Evolutionary conservation across 2,113 vertebrate genomes (phyloP).

Genomic region (Aegypius monachus): DNA sequence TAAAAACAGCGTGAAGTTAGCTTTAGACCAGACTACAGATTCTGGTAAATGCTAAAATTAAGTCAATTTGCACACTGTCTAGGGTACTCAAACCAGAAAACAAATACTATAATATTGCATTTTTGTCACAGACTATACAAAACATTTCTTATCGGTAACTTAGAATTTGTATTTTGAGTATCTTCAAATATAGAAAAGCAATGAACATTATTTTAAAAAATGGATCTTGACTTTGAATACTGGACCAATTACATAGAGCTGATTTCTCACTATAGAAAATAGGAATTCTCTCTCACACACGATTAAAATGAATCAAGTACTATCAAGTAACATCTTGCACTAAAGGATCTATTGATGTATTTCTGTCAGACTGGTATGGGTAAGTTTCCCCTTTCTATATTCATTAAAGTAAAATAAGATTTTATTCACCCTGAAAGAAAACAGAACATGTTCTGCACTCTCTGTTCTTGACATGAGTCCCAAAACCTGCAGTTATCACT

Average conservation of each 20-base stretch:
- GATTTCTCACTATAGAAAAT: background rate
- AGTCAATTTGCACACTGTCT: background rate
- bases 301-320: background rate
- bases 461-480: background rate
- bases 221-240: background rate
- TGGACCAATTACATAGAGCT: background rate
- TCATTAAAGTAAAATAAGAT: background rate
- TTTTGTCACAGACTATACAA: background rate
- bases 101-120: background rate
- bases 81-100: background rate
- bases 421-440: background rate
- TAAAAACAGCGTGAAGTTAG: background rate
- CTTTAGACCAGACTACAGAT: background rate
- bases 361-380: background rate
- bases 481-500: background rate
- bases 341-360: background rate
- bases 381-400: background rate
- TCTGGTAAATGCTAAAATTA: background rate
- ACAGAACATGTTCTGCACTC: background rate
- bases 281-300: background rate
- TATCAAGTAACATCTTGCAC: background rate
- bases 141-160: background rate
- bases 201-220: background rate
- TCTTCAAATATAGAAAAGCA: background rate
- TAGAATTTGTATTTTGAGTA: background rate